Base-by-base conservation (phyloP, 1,140 invertebrate genomes). In the Lucilia sericata region DNA sequence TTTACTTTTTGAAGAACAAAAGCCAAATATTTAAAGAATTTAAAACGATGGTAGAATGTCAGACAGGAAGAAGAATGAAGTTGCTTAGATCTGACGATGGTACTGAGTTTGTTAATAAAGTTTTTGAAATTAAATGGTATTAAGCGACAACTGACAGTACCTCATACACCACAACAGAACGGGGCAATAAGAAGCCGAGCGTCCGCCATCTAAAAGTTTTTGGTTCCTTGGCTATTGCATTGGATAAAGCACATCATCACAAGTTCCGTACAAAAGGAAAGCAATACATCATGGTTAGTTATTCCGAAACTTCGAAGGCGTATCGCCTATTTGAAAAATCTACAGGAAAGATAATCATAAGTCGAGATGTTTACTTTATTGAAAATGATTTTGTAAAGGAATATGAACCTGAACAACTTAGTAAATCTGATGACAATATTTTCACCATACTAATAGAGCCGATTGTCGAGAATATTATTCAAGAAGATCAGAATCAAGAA, bases 91-190 rank as follows among this genome's bases (percentile, higher is more conserved):
- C 19, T 19, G 84, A 84, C 19, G 81, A 82, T 21, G 84, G 84
- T 14, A 70, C 5, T 14, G 70, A 84, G 30, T 84, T 47, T 76
- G 19, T 60, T 13, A 84, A 85, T 19, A 14, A 78, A 2, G 17
- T 7, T 42, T 84, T 85, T 81, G 65, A 84, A 78, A 85, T 55
- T 85, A 85, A 21, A 87, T 87, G 55, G 55, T 78, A 30, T 30
- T 30, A 2, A 30, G 14, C 47, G 76, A 25, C 60, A 84, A 21
- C 74, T 47, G 82, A 74, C 5, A 82, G 83, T n/a, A 75, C 83
- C 25, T 30, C 25, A 34, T 83, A 83, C 55, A 81, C 65, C 4
- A 49, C 83, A 30, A 30, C 25, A 30, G 25, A 30, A 30, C 25
- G 25, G 82, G 82, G 83, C n/a, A n/a, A n/a, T n/a, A n/a, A n/a